Evolutionary conservation across 2,113 vertebrate species (phyloP), one percentile per base, ranked within the genome.

Genomic region (Thalassoma bifasciatum): DNA sequence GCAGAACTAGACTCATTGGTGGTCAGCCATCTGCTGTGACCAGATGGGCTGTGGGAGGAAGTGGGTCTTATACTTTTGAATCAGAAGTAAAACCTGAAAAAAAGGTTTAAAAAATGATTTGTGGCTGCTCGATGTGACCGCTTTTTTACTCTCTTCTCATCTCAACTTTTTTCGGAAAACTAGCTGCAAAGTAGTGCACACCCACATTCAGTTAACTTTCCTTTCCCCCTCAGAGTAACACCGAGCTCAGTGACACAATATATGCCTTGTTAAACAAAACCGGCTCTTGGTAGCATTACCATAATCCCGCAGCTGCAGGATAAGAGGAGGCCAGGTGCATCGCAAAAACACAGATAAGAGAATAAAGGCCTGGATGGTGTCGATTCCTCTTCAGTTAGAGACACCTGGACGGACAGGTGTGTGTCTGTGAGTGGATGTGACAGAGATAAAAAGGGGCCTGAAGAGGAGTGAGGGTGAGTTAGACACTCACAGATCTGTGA

Each of bases 241-340:
- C 16, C 44, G 17, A 23, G 44, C 16, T 50, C 16, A 53, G 24
- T 51, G 30, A 38, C 63, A 82, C 61, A 47, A 26, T 52, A 17
- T 21, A 59, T 21, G 17, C 68, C 61, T 60, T 72, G 61, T 76
- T 77, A 68, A 85, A 88, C 82, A 79, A 67, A 77, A 59, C 72
- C 52, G 53, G 60, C 47, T 83, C 75, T 73, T 64, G n/a, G 66
- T 61, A 7, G 60, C 54, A 72, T 88, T 73, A 74, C 37, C 63
- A 73, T 81, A 87, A 87, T 87, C 84, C 53, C 11, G 30, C 60
- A 80, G 81, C 68, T 63, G 82, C 72, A 58, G 77, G 54, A 65
- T 75, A 72, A 83, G 62, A 19, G 46, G 72, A 60, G 70, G 65
- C 46, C 70, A 75, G 79, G 58, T 71, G 61, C 52, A 61, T 70